Evolutionary conservation across 2,113 vertebrate species (phyloP).

Genomic region (Pristiophorus japonicus): DNA sequence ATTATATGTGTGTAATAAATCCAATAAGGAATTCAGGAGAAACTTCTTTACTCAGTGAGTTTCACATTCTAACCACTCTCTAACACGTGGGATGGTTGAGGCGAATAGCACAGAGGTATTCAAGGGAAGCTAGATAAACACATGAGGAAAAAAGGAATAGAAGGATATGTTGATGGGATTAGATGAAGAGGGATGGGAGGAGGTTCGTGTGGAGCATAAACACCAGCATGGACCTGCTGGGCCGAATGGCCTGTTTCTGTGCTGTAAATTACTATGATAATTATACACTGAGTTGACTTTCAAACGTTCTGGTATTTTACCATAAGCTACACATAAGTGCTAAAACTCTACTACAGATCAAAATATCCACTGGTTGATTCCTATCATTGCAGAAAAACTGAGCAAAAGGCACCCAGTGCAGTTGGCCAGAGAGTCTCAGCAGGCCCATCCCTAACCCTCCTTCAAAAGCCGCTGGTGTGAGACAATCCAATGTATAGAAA

Average conservation of each 20-base stretch:
- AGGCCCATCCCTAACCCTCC: not conserved
- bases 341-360: not conserved
- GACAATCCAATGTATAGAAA: not conserved
- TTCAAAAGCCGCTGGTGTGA: not conserved
- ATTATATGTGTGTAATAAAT: not conserved
- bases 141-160: not conserved
- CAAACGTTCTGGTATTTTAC: not conserved
- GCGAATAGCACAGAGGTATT: too few relatives aligned
- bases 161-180: not conserved
- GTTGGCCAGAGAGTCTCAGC: not conserved
- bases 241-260: not conserved
- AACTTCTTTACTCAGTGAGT: not conserved
- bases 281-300: not conserved
- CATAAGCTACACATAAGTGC: not conserved
- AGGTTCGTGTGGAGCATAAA: not conserved
- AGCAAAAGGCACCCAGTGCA: not conserved
- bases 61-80: too few relatives aligned
- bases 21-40: not conserved
- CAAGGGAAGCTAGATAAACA: not conserved
- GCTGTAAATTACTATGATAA: not conserved
- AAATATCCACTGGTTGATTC: not conserved
- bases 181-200: not conserved
- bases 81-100: not conserved
- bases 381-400: not conserved
- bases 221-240: too few relatives aligned